Base-by-base conservation (phyloP, 2,888 invertebrate species). In the Agrypnus murinus region DNA sequence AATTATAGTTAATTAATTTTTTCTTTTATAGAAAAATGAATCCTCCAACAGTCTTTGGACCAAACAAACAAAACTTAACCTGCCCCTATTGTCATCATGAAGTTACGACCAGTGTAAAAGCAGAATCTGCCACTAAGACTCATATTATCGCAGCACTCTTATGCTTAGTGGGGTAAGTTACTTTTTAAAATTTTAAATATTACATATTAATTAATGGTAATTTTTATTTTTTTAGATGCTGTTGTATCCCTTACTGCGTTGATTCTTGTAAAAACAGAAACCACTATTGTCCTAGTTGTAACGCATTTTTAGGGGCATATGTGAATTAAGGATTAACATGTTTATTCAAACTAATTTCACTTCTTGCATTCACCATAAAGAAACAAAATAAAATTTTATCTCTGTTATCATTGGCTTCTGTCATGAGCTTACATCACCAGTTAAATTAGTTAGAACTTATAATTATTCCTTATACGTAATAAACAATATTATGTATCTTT, bases 281-380 rank as follows among this genome's bases (percentile, higher is more conserved):
- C 67, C 88, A 88, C 72, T 86, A 84, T 71, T 88, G 88, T 75
- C 87, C 88, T 1, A 79, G 82, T 48, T 88, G 88, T 75, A 80
- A 82, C 25, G 77, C 83, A 0, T 88, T 79, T 72, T 77, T 88
- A 48, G 88, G 88, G 46, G 74, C 78, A 14, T 84, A 79, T 66
- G 70, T 77, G 6, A 77, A 79, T 72, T 80, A 77, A 75, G 45
- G 53, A 63, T 53, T 14, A 32, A 12, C 9, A 15, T 46, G 17
- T 15, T 46, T 45, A 6, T 6, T 17, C 46, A 3, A 5, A 25
- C 5, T 25, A 3, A 25, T 25, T 25, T 25, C 25, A 25, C 25
- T 5, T 25, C n/a, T 25, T 25, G 5, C 25, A 25, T 25, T n/a
- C 25, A 25, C 25, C 25, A 25, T 25, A 25, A 25, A n/a, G n/a